Evolutionary conservation across 2,888 invertebrate species (phyloP).

Genomic region (Eupithecia inturbata): DNA sequence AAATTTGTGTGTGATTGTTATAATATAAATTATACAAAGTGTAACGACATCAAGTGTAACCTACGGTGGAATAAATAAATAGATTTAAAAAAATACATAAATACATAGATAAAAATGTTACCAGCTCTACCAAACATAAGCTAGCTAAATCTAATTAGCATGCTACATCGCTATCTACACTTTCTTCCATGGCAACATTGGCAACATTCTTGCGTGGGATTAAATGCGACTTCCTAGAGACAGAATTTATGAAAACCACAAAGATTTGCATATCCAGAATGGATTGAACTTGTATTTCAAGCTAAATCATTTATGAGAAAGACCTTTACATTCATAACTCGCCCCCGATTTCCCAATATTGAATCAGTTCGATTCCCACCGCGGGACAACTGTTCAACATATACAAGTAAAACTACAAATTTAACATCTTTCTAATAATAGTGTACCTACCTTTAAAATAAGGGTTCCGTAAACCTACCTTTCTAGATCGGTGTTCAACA

Average conservation of each 20-base stretch:
- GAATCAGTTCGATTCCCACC: neutral
- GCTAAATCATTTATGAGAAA: neutral
- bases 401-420: too few relatives aligned
- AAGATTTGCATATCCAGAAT: neutral
- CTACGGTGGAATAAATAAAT: too few relatives aligned
- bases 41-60: too few relatives aligned
- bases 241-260: conserved; percentile 26
- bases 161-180: conserved; percentile 21
- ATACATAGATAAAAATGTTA: too few relatives aligned
- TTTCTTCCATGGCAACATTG: conserved; percentile 19
- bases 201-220: conserved; percentile 42
- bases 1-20: too few relatives aligned
- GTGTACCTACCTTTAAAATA: too few relatives aligned
- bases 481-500: too few relatives aligned
- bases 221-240: conserved; percentile 24
- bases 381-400: neutral
- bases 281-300: conserved; percentile 10
- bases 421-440: too few relatives aligned
- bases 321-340: neutral
- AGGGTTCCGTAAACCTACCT: too few relatives aligned
- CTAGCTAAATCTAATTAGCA: conserved; percentile 44
- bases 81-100: too few relatives aligned
- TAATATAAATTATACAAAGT: too few relatives aligned
- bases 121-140: conserved; percentile 15
- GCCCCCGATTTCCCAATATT: neutral